Evolutionary conservation across 2,797 vertebrate genomes (phyloP).

Genomic region (Artibeus jamaicensis): DNA sequence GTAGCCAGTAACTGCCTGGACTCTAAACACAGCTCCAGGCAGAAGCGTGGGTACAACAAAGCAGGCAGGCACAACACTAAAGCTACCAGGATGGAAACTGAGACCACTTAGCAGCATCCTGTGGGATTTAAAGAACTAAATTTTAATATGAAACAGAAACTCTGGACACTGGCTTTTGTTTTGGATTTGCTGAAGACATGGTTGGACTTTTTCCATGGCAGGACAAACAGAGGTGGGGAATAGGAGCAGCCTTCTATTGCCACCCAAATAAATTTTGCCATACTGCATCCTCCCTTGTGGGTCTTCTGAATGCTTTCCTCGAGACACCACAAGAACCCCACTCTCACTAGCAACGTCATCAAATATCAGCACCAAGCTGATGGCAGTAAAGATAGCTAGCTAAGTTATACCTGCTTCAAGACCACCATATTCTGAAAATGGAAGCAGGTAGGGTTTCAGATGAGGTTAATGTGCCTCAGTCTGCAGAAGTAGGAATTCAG

Average conservation of each 20-base stretch:
- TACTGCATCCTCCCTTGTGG: neutral
- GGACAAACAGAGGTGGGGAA: neutral
- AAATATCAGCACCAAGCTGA: neutral
- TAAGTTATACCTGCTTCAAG: neutral
- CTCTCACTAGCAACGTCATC: neutral
- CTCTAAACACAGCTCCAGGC: neutral
- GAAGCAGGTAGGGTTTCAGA: neutral
- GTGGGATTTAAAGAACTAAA: neutral
- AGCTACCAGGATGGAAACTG: neutral
- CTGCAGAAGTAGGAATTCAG: slow-evolving; percentile 4
- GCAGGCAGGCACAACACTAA: neutral
- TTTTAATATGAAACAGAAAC: neutral
- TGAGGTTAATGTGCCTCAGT: neutral
- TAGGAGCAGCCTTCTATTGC: neutral
- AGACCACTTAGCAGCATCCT: neutral
- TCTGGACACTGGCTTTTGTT: neutral
- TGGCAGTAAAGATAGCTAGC: neutral
- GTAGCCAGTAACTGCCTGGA: neutral
- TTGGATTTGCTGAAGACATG: neutral
- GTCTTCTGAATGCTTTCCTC: neutral
- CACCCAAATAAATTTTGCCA: neutral
- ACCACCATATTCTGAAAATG: neutral
- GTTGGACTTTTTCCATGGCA: neutral
- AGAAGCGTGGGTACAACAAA: neutral
- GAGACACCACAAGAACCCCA: neutral